Evolutionary conservation across 2,888 invertebrate genomes (phyloP).

Genomic region (Ditylenchus weischeri): DNA sequence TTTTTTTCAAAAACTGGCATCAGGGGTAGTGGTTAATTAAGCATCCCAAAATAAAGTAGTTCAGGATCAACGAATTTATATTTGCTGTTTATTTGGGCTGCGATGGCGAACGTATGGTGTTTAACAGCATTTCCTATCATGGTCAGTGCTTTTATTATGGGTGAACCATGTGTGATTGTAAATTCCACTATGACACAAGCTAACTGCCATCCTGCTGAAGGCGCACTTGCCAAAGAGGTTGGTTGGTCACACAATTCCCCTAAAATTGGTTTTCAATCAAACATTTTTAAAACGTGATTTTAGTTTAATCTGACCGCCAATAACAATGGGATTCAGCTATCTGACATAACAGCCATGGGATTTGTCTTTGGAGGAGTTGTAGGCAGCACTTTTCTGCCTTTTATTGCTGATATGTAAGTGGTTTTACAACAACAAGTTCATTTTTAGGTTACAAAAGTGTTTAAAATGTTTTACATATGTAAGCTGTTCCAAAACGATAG

Average conservation of each 20-base stretch:
- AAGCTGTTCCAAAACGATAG: no score
- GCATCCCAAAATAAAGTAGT: not conserved
- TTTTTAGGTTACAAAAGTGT: not conserved
- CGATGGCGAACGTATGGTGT: not conserved
- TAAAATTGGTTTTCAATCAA: no score
- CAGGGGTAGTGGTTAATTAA: no score
- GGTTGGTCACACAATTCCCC: no score
- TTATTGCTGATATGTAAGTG: conserved; percentile 24
- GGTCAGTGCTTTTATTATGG: conserved; percentile 5
- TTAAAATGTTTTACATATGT: not conserved
- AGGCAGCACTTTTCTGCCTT: conserved; percentile 25
- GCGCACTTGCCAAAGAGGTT: no score
- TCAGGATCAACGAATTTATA: not conserved
- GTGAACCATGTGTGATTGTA: not conserved
- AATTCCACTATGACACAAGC: no score
- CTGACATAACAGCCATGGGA: conserved; percentile 33
- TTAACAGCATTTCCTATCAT: conserved; percentile 4
- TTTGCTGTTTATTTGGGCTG: conserved; percentile 5
- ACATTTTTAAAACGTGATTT: not conserved
- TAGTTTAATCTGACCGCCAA: conserved; percentile 38
- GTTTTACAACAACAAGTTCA: not conserved
- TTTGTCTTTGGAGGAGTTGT: conserved; percentile 28
- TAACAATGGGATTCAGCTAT: conserved; percentile 26
- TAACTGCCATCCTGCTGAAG: no score
- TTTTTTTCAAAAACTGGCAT: no score